Base-by-base conservation (phyloP, 2,888 invertebrate genomes). In the Folsomia candida region DNA sequence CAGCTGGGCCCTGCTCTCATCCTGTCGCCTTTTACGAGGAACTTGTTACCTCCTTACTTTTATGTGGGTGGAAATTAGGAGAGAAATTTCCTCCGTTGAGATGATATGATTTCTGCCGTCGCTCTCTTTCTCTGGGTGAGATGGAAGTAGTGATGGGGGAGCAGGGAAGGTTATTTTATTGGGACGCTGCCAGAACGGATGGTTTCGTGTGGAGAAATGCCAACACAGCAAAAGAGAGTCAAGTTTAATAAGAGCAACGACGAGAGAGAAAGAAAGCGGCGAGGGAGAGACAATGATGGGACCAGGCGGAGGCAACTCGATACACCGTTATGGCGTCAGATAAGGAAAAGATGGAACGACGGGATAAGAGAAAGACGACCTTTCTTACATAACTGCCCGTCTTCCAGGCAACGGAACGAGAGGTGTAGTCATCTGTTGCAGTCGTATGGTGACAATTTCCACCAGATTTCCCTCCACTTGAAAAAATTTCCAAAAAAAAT, bases 381-480 rank as follows among this genome's bases (percentile, higher is more conserved):
- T 14, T n/a, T 37, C 4, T 37, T 37, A 37, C 37, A 14, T 37
- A 37, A 37, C 37, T 9, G 4, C 6, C 6, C 37, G 37, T 9
- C 37, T 14, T 37, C 14, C 14, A 37, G 6, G 37, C 37, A 4
- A 37, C 37, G 37, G 37, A 37, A 37, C 4, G n/a, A n/a, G n/a
- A n/a, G n/a, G n/a, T n/a, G 37, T 37, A 9, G 37, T 37, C 37
- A 37, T 37, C 37, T 37, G 37, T 37, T 37, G 37, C 37, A 37
- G 37, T 37, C 14, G 37, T 37, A 37, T 14, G 37, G 37, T 37
- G 37, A 37, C 6, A 37, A 37, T 37, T 4, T 65, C 47, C 51
- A 74, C 70, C 64, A 70, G 74, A 74, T 76, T 74, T 72, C 70
- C 73, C 73, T 75, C 73, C n/a, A n/a, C n/a, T n/a, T n/a, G n/a